Percentiles rank a stretch among this genome's conserved stretches.
Evolutionary conservation across 2,888 invertebrate species (phyloP).

Genomic region (Harpalus rufipes): DNA sequence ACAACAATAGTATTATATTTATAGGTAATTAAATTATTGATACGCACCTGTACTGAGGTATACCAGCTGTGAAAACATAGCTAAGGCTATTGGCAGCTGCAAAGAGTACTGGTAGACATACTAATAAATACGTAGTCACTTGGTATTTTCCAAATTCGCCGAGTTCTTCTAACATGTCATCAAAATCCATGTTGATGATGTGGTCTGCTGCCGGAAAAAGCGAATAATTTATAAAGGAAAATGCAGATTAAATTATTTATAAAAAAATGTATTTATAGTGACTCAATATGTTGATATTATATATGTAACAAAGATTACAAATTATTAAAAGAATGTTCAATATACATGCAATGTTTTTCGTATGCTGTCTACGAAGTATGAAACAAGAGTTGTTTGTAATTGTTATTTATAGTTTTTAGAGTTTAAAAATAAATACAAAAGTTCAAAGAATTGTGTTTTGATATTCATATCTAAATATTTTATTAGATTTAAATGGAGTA

Average conservation of each 20-base stretch:
- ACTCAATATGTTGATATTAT: not conserved
- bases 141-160: slow-evolving; percentile 82
- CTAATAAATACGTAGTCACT: slow-evolving; percentile 79
- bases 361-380: not conserved
- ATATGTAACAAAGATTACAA: not conserved
- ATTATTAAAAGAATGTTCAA: not conserved
- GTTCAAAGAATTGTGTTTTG: not conserved
- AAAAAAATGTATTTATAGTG: too few relatives aligned
- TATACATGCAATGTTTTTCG: not conserved
- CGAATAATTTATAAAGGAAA: too few relatives aligned
- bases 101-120: slow-evolving; percentile 81
- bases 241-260: too few relatives aligned
- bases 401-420: not conserved
- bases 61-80: slow-evolving; percentile 82
- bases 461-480: not conserved
- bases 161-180: slow-evolving; percentile 80
- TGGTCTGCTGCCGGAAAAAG: not conserved
- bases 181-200: slow-evolving; percentile 79
- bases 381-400: not conserved
- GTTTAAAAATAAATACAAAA: slow-evolving; percentile 4
- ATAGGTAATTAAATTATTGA: not conserved
- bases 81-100: slow-evolving; percentile 81
- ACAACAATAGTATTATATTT: not conserved
- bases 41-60: slow-evolving; percentile 80
- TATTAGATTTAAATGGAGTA: not conserved